Base-by-base conservation (phyloP, 2,888 invertebrate genomes). In the Synergus gifuensis region DNA sequence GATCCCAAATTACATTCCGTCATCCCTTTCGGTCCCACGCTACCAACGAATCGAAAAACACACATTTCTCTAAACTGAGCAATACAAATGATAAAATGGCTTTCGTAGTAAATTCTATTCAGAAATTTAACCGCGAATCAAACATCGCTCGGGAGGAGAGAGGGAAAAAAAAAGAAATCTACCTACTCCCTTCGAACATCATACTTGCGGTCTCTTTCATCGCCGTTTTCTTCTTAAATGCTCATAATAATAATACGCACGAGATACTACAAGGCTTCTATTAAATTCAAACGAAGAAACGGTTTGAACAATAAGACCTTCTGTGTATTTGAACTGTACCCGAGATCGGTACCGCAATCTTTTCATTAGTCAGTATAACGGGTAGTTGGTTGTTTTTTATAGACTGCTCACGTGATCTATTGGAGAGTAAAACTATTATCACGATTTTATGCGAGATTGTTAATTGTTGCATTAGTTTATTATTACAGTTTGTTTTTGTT, bases 191-290 rank as follows among this genome's bases (percentile, higher is more conserved):
- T 84, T 83, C 79, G 80, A 84, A 82, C 80, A 83, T 84, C 83
- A 84, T 84, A 82, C 82, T 76, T 82, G 80, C 81, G 82, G 80
- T 79, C 81, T 83, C 83, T 83, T 83, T 84, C 84, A 82, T 81
- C 83, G 76, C 73, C 80, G 77, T 60, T 76, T 83, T 82, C 83
- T 83, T 80, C 80, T 82, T 80, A 78, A 63, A 82, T 82, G 81
- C 80, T 79, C 80, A 28, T 28, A 28, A 82, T 84, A 84, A 83
- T 84, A 82, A 79, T 82, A 83, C 81, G 82, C 76, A 83, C 82
- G 83, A 84, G 84, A 84, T 84, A 83, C 84, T 84, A 81, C 78
- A 77, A 83, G 83, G 83, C 84, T 84, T 81, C 81, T 84, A 84
- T 84, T 84, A 82, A 80, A 80, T 79, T 79, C 76, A 81, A 83